Evolutionary conservation across 2,797 vertebrate genomes (phyloP).

Genomic region (Helicolenus hilgendorfi): DNA sequence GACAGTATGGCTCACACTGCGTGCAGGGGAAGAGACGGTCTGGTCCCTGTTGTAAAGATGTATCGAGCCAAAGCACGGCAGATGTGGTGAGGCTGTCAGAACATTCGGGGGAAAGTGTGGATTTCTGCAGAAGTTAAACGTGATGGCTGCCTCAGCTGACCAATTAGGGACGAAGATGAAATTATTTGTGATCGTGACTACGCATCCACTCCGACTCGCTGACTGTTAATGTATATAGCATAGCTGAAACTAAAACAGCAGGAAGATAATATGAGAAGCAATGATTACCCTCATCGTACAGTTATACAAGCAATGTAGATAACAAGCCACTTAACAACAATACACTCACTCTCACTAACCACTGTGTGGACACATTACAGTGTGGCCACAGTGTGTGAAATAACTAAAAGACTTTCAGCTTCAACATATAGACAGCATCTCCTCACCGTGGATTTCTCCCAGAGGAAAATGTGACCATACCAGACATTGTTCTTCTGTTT

Average conservation of each 20-base stretch:
- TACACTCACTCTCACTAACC: not conserved
- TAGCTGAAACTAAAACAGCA: slow-evolving; percentile 23
- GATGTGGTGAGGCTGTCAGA: slow-evolving; percentile 28
- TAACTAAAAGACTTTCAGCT: not conserved
- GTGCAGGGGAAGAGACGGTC: not conserved
- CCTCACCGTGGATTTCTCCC: not conserved
- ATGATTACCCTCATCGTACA: not conserved
- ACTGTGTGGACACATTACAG: not conserved
- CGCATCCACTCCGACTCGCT: not conserved
- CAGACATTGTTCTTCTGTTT: slow-evolving; percentile 9
- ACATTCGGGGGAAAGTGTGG: slow-evolving; percentile 3
- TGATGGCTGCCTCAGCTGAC: slow-evolving; percentile 15
- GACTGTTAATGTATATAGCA: not conserved
- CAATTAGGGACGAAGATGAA: slow-evolving; percentile 26
- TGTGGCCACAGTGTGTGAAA: not conserved
- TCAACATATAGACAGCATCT: not conserved
- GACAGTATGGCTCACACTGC: slow-evolving; percentile 27
- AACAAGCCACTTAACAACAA: slow-evolving; percentile 1
- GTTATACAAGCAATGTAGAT: not conserved
- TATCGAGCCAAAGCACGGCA: slow-evolving; percentile 18
- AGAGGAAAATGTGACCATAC: slow-evolving; percentile 17
- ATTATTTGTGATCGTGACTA: slow-evolving; percentile 20
- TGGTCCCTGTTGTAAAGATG: slow-evolving; percentile 37
- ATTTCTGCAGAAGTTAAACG: slow-evolving; percentile 36
- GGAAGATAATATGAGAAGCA: not conserved